Evolutionary conservation across 2,888 invertebrate species (phyloP).

Genomic region (Sinopyrophorus schimmeli): DNA sequence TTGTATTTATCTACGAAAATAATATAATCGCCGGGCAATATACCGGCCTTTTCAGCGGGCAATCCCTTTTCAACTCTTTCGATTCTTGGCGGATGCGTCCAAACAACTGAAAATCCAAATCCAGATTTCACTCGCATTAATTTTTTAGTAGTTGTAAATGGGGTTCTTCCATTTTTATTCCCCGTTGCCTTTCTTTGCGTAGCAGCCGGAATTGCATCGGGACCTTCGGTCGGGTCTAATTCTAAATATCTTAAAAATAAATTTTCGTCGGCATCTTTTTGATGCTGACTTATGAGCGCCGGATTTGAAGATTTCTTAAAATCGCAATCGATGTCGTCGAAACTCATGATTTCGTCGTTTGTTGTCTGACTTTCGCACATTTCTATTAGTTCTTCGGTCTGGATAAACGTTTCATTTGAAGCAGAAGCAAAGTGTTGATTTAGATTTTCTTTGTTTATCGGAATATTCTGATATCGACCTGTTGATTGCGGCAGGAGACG

Average conservation of each 20-base stretch:
- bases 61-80: slow-evolving; percentile 81
- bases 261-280: slow-evolving; percentile 73
- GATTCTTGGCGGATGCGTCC: slow-evolving; percentile 86
- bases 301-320: slow-evolving; percentile 43
- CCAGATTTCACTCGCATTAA: slow-evolving; percentile 60
- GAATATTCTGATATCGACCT: slow-evolving; percentile 58
- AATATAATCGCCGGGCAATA: slow-evolving; percentile 82
- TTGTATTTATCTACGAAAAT: slow-evolving; percentile 87
- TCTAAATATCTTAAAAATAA: slow-evolving; percentile 74
- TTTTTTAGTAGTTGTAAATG: slow-evolving; percentile 77
- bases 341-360: slow-evolving; percentile 53
- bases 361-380: slow-evolving; percentile 58
- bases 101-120: slow-evolving; percentile 85
- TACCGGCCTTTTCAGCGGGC: slow-evolving; percentile 81
- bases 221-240: slow-evolving; percentile 73
- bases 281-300: slow-evolving; percentile 53
- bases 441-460: slow-evolving; percentile 39
- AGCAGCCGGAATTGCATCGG: slow-evolving; percentile 62
- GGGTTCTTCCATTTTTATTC: slow-evolving; percentile 70
- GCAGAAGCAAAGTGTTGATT: slow-evolving; percentile 14
- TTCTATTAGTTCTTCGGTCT: slow-evolving; percentile 28
- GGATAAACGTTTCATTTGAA: slow-evolving; percentile 13
- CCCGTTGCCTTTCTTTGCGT: slow-evolving; percentile 60
- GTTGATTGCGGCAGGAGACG: slow-evolving; percentile 71
- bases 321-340: slow-evolving; percentile 48